Conservation (phyloP, 2,113 vertebrate genomes). For the zebrafish (Danio rerio) region GRCz12tu NC_133190.1:32352001-32352500, state of each 20-base stretch:
- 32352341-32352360: neutral
- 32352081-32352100: neutral
- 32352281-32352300: constrained; percentile 13
- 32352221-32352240: constrained; percentile 15
- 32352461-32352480: neutral
- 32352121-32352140: constrained; percentile 27
- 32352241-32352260: neutral
- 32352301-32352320: neutral
- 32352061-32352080: neutral
- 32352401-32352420: neutral
- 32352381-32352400: neutral
- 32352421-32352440: neutral
- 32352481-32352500: neutral
- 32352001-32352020: neutral
- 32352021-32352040: neutral
- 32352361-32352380: neutral
- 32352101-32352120: constrained; percentile 25
- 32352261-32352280: neutral
- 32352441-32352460: constrained; percentile 1
- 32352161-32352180: neutral
- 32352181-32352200: constrained; percentile 6
- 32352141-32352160: neutral
- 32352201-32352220: neutral
- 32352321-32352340: neutral
- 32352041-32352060: neutral